Conservation (phyloP, 2,113 vertebrate species). For the Embiotoca jacksoni region DNA sequence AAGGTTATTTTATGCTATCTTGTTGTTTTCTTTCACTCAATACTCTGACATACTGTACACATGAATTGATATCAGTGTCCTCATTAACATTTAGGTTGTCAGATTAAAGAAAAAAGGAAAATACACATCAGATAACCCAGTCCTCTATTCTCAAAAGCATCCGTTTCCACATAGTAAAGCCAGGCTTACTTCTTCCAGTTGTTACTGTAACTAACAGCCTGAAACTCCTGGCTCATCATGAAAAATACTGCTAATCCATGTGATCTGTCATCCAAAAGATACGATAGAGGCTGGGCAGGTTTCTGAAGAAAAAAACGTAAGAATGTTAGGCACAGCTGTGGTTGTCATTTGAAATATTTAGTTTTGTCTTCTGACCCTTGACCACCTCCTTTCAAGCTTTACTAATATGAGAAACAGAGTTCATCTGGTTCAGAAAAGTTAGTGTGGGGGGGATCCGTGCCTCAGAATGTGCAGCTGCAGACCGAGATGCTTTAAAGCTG, state of each 20-base stretch:
- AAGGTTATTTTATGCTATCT: too few relatives aligned
- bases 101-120: too few relatives aligned
- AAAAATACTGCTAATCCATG: background rate
- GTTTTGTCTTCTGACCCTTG: background rate
- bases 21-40: too few relatives aligned
- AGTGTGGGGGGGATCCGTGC: background rate
- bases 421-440: conserved; percentile 8
- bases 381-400: background rate
- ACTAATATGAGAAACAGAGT: background rate
- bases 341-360: background rate
- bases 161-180: conserved; percentile 23
- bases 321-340: background rate
- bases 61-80: too few relatives aligned
- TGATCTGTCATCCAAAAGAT: background rate
- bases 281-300: background rate
- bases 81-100: too few relatives aligned
- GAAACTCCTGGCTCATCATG: background rate
- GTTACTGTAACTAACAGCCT: background rate
- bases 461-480: background rate
- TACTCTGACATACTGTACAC: too few relatives aligned
- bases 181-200: background rate
- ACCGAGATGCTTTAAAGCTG: background rate
- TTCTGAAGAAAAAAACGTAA: background rate
- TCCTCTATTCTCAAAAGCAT: too few relatives aligned
- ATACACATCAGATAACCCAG: too few relatives aligned